phyloP scores from a whole-genome alignment of 2,113 vertebrate species.

The Diadophis punctatus region DNA sequence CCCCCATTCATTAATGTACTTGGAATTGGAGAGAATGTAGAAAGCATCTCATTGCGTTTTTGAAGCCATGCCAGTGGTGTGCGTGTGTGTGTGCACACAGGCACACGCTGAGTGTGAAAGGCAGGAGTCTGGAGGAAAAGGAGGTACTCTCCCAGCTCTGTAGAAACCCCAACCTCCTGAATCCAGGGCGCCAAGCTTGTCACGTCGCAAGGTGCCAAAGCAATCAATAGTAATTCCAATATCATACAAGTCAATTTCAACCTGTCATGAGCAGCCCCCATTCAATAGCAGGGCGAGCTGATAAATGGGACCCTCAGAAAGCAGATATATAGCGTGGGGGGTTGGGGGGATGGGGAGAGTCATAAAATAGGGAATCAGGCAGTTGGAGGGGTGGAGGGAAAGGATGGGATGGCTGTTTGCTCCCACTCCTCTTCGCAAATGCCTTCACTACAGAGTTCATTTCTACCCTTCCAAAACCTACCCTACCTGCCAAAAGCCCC shows the following conservation, averaged over 20 bases:
- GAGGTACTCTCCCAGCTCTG: background rate
- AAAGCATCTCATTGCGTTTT: background rate
- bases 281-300: slow-evolving; percentile 57
- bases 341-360: slow-evolving; percentile 44
- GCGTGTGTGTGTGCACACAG: background rate
- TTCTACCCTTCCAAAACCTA: too few relatives aligned
- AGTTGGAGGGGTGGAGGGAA: background rate
- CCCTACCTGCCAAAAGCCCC: background rate
- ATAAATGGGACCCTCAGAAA: slow-evolving; percentile 62
- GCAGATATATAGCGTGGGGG: slow-evolving; percentile 62
- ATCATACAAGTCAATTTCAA: slow-evolving; percentile 67
- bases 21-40: background rate
- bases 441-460: too few relatives aligned
- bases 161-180: slow-evolving; percentile 10
- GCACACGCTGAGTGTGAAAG: background rate
- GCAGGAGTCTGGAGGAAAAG: too few relatives aligned
- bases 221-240: slow-evolving; percentile 69
- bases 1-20: background rate
- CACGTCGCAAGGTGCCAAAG: slow-evolving; percentile 56
- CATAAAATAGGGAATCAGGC: slow-evolving; percentile 58
- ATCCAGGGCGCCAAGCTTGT: slow-evolving; percentile 44
- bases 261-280: slow-evolving; percentile 58
- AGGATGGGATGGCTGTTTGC: background rate
- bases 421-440: background rate
- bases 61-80: background rate